These are phyloP conservation scores for Bergia puertoricense DNA, from an alignment of 92 coral and sea anemone species.

Conservation along the genomic window DNA sequence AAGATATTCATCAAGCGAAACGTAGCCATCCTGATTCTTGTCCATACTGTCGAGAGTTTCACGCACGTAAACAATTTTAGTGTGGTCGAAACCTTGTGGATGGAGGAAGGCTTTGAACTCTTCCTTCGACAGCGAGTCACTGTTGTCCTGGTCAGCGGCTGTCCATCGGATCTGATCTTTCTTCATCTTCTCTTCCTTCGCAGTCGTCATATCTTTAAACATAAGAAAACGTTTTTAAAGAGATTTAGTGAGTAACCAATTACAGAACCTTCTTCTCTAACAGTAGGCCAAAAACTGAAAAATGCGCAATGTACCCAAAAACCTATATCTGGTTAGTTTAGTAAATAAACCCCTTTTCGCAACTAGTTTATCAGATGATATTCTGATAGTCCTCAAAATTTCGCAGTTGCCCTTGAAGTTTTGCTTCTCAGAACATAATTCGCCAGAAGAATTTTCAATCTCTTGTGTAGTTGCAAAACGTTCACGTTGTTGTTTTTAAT, in stretches of 20 bases:
- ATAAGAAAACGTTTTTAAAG: neutral
- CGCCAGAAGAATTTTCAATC: too few relatives aligned
- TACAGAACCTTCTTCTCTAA: neutral
- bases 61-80: slow-evolving; percentile 63
- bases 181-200: slow-evolving; percentile 20
- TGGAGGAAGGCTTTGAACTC: slow-evolving; percentile 69
- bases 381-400: too few relatives aligned
- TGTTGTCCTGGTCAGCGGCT: slow-evolving; percentile 81
- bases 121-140: slow-evolving; percentile 70
- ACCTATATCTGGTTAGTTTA: too few relatives aligned
- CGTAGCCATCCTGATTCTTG: slow-evolving; percentile 75
- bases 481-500: too few relatives aligned
- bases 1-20: slow-evolving; percentile 74
- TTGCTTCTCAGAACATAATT: too few relatives aligned
- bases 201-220: slow-evolving; percentile 26
- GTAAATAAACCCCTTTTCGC: too few relatives aligned
- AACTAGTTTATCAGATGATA: too few relatives aligned
- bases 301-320: neutral
- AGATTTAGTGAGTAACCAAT: neutral
- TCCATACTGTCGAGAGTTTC: slow-evolving; percentile 68
- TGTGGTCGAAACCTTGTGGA: slow-evolving; percentile 76
- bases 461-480: too few relatives aligned
- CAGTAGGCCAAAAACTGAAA: neutral
- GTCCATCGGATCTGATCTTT: slow-evolving; percentile 69
- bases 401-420: too few relatives aligned